A percentile compares a stretch with the other conserved stretches of the same genome.
Conservation (phyloP, 2,888 invertebrate genomes). For the Pelosia muscerda region DNA sequence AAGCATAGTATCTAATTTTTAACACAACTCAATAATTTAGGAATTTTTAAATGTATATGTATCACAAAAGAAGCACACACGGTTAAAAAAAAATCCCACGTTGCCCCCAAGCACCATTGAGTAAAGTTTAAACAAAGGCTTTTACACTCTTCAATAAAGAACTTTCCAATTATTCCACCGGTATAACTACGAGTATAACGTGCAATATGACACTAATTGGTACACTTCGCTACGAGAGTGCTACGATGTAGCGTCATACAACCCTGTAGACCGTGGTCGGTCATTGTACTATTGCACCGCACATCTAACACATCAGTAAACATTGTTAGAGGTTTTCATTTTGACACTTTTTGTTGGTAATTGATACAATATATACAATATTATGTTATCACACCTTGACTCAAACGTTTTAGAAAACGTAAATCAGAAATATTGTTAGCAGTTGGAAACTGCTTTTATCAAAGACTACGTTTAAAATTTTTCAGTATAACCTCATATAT, state of each 20-base stretch:
- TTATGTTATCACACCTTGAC: neutral
- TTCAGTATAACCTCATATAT: constrained; percentile 58
- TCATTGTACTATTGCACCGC: constrained; percentile 37
- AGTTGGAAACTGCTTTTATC: constrained; percentile 53
- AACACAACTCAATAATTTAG: too few relatives aligned
- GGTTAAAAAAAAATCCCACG: constrained; percentile 21
- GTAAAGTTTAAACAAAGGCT: constrained; percentile 44
- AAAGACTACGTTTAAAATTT: constrained; percentile 56
- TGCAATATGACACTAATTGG: constrained; percentile 70
- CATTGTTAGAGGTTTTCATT: constrained; percentile 23
- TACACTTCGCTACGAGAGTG: constrained; percentile 63
- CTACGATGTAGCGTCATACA: constrained; percentile 62
- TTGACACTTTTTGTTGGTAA: neutral
- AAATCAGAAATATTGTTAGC: neutral
- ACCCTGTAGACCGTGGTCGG: constrained; percentile 59
- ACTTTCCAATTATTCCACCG: constrained; percentile 37
- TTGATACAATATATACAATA: too few relatives aligned
- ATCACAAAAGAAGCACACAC: neutral
- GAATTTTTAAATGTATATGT: too few relatives aligned
- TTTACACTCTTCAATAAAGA: constrained; percentile 33
- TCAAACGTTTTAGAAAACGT: neutral
- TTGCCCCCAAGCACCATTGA: constrained; percentile 30
- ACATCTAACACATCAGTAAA: constrained; percentile 31
- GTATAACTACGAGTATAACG: constrained; percentile 65
- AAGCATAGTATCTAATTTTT: too few relatives aligned